phyloP scores from a whole-genome alignment of 1,140 invertebrate species.

The Apis cerana region DNA sequence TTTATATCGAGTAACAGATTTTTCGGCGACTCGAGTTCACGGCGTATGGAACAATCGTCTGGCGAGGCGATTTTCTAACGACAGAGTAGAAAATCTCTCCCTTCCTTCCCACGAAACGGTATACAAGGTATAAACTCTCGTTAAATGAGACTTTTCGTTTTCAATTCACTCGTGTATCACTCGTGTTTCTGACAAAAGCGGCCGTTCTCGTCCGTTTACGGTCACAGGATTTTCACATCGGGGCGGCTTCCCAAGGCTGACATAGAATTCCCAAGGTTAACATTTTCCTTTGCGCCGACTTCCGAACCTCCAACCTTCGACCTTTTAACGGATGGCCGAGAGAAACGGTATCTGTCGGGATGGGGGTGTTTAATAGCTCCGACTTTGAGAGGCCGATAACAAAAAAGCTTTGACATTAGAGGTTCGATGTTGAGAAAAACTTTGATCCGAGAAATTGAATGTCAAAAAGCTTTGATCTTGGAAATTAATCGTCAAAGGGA shows the following conservation, averaged over 20 bases:
- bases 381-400: neutral
- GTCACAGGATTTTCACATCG: neutral
- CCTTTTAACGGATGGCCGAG: neutral
- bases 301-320: neutral
- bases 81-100: too few relatives aligned
- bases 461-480: neutral
- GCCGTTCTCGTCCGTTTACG: slow-evolving; percentile 11
- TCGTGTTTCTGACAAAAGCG: neutral
- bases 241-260: neutral
- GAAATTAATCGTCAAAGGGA: neutral
- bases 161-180: neutral
- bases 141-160: neutral
- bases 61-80: too few relatives aligned
- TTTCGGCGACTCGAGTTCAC: neutral
- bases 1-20: slow-evolving; percentile 10
- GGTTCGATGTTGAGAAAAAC: neutral
- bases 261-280: neutral
- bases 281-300: neutral
- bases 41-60: too few relatives aligned
- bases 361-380: neutral
- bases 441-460: neutral
- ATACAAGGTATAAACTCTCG: too few relatives aligned
- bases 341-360: neutral
- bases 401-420: neutral
- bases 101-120: neutral